Percentiles rank a stretch among this genome's conserved stretches.
phyloP scores from a whole-genome alignment of 2,888 invertebrate genomes.

The Pyrgus malvae region DNA sequence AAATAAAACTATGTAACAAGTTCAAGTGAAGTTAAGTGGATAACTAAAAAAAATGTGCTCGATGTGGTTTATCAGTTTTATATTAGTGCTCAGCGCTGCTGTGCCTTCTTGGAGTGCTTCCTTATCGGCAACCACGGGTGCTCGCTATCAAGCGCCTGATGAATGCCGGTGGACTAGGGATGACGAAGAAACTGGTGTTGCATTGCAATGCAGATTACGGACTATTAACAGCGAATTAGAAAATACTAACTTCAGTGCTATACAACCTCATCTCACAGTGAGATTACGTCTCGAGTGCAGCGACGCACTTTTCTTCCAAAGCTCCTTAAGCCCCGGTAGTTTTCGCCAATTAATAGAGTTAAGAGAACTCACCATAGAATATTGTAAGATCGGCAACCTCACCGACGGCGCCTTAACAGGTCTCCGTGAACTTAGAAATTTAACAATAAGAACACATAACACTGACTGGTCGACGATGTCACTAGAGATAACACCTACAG shows the following conservation, averaged over 20 bases:
- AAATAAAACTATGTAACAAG: constrained; percentile 69
- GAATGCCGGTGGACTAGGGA: constrained; percentile 91
- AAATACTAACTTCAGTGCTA: constrained; percentile 91
- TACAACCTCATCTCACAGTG: constrained; percentile 91
- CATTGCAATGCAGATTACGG: constrained; percentile 87
- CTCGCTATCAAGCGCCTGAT: constrained; percentile 90
- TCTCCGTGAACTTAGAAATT: constrained; percentile 87
- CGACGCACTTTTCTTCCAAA: constrained; percentile 90
- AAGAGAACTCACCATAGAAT: constrained; percentile 89
- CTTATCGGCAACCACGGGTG: constrained; percentile 71
- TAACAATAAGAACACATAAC: constrained; percentile 91
- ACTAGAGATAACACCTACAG: constrained; percentile 87
- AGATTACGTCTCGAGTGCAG: constrained; percentile 89
- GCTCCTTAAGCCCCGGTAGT: constrained; percentile 88
- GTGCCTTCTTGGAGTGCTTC: constrained; percentile 70
- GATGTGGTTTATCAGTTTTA: constrained; percentile 63
- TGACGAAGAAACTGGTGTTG: constrained; percentile 85
- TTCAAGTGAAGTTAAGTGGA: constrained; percentile 68
- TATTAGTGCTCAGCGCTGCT: constrained; percentile 68
- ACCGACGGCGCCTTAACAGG: constrained; percentile 92
- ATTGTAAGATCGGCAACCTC: constrained; percentile 91
- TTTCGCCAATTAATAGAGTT: constrained; percentile 89
- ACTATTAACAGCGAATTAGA: constrained; percentile 92
- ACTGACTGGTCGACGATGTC: constrained; percentile 92
- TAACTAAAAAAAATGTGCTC: constrained; percentile 65